Evolutionary conservation across 2,888 invertebrate genomes (phyloP), one percentile per base, ranked within the genome.

Genomic region (Leucophenga montana): DNA sequence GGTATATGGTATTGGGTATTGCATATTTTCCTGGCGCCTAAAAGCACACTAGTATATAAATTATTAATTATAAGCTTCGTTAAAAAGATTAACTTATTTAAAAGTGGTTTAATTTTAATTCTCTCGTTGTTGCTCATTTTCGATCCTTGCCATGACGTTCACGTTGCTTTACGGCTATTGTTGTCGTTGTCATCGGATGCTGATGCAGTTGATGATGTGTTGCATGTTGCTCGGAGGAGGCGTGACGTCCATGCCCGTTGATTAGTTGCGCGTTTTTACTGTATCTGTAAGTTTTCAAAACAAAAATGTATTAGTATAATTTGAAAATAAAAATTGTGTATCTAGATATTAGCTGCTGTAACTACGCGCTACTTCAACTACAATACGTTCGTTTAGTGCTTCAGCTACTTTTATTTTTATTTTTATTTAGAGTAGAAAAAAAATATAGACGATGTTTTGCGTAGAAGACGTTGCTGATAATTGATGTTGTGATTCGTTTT

Each of bases 181-280:
- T 80, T 69, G 82, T 78, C 54, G 85, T 78, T 50, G 82, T 78
- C 73, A 77, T 61, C 61, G 75, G 73, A 64, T 85, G 74, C 59
- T 71, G 69, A 39, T 66, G 70, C 18, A 68, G 77, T n/a, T 77
- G 76, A 33, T 77, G 76, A 53, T 75, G 72, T 71, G 73, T n/a
- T 66, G 68, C 13, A 44, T 22, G 27, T 75, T 77, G 18, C 13
- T 50, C 18, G 50, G 11, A 39, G 39, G 39, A 39, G n/a, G n/a
- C n/a, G 11, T 39, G 39, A 39, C 39, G 33, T 3, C 27, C 39
- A 20, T 64, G 62, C 6, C 70, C 75, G 71, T 72, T 75, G 59
- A 68, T 66, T n/a, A 77, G 74, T 75, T 72, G 74, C 62, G 78
- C 77, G 82, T 79, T 85, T 87, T 86, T 87, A 86, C 86, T 85